These are phyloP conservation scores for Zophobas atratus DNA, from an alignment of 1,140 invertebrate species.

Conservation along the genomic window DNA sequence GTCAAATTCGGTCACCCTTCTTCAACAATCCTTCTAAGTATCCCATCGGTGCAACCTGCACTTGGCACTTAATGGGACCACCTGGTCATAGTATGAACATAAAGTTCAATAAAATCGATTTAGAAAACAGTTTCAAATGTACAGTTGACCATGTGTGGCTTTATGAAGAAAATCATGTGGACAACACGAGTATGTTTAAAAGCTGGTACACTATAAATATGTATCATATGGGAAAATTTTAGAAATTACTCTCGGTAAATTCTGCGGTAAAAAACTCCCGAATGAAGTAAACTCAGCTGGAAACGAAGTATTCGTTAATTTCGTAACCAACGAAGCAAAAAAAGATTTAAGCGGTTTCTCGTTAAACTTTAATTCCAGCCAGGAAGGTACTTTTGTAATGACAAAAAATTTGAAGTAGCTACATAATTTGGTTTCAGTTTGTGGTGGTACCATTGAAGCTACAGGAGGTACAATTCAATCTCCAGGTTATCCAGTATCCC, in stretches of 20 bases:
- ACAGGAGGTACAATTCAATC: slow-evolving; percentile 77
- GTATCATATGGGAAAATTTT: slow-evolving; percentile 41
- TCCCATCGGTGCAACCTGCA: slow-evolving; percentile 69
- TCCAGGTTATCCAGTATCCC: slow-evolving; percentile 77
- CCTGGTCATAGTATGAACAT: slow-evolving; percentile 70
- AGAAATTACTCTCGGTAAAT: slow-evolving; percentile 64
- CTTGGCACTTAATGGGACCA: slow-evolving; percentile 73
- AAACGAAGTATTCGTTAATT: slow-evolving; percentile 68
- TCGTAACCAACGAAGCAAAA: slow-evolving; percentile 27
- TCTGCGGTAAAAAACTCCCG: slow-evolving; percentile 69
- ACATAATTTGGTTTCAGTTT: slow-evolving; percentile 67
- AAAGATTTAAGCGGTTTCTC: slow-evolving; percentile 70
- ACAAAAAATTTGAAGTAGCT: neutral
- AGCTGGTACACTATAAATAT: slow-evolving; percentile 52
- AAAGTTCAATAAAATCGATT: slow-evolving; percentile 70
- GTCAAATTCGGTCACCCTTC: slow-evolving; percentile 74
- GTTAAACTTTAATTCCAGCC: slow-evolving; percentile 72
- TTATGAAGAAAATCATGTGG: slow-evolving; percentile 55
- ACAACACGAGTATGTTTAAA: slow-evolving; percentile 52
- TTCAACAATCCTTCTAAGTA: slow-evolving; percentile 63
- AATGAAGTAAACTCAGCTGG: slow-evolving; percentile 68
- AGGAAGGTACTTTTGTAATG: slow-evolving; percentile 68
- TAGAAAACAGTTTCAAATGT: slow-evolving; percentile 41
- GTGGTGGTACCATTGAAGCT: slow-evolving; percentile 74
- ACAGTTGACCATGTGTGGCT: slow-evolving; percentile 64